Evolutionary conservation across 2,888 invertebrate species (phyloP).

Genomic region (Mechanitis messenoides): DNA sequence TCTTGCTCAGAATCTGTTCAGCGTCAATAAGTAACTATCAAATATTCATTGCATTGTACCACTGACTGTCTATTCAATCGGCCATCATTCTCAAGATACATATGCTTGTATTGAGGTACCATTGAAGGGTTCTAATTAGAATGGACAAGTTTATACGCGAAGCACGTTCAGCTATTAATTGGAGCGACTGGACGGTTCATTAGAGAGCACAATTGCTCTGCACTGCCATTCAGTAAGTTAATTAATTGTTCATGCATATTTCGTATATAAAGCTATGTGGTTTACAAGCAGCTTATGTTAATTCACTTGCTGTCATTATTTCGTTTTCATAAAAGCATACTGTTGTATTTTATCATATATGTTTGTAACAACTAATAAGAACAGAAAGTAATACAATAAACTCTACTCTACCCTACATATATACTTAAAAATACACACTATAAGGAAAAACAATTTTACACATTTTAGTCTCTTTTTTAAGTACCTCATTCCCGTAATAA

Average conservation of each 20-base stretch:
- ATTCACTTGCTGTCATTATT: not conserved
- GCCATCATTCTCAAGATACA: conserved; percentile 13
- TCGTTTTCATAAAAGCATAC: not conserved
- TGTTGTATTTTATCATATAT: no score
- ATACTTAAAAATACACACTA: no score
- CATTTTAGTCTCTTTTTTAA: no score
- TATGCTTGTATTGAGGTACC: conserved; percentile 11
- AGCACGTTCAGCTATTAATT: conserved; percentile 68
- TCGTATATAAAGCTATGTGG: conserved; percentile 15
- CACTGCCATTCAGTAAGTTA: conserved; percentile 49
- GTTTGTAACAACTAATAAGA: no score
- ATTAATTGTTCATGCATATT: conserved; percentile 42
- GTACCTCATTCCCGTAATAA: no score
- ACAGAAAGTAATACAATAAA: no score
- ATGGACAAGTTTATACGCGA: conserved; percentile 47
- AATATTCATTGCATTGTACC: not conserved
- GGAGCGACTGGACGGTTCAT: conserved; percentile 54
- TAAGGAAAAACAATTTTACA: no score
- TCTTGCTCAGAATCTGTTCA: not conserved
- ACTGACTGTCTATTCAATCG: not conserved
- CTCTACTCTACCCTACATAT: no score
- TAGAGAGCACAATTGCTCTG: conserved; percentile 55
- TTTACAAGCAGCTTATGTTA: conserved; percentile 1
- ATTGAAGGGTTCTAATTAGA: conserved; percentile 35
- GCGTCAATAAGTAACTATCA: not conserved